Conservation (phyloP, 2,888 invertebrate species). For the Eupithecia centaureata region DNA sequence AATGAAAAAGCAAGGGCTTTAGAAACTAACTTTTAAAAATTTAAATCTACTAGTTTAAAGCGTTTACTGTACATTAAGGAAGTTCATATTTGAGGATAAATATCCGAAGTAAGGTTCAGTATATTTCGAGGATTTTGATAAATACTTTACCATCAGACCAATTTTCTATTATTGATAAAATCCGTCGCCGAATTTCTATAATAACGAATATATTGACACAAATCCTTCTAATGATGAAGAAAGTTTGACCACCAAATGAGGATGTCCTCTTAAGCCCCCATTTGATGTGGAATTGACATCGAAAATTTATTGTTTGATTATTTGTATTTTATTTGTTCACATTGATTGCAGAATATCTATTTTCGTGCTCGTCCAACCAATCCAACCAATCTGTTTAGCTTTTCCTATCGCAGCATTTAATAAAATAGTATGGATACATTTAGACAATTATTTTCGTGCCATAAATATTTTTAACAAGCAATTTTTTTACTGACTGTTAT, state of each 20-base stretch:
- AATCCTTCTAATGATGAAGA: constrained; percentile 9
- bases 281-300: constrained; percentile 6
- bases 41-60: not conserved
- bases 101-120: not conserved
- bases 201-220: constrained; percentile 5
- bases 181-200: not conserved
- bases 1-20: constrained; percentile 11
- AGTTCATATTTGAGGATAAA: too few species aligned
- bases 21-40: not conserved
- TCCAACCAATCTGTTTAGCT: not conserved
- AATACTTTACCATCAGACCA: not conserved
- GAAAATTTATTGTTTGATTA: constrained; percentile 5
- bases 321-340: not conserved
- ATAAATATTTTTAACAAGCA: not conserved
- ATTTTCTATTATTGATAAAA: constrained; percentile 2
- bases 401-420: not conserved
- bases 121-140: not conserved
- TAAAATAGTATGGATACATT: too few species aligned
- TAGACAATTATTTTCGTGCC: too few species aligned
- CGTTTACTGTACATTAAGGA: not conserved
- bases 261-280: constrained; percentile 2
- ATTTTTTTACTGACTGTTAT: too few species aligned
- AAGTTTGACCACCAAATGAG: constrained; percentile 14
- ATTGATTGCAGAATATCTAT: not conserved
- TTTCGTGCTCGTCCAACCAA: not conserved